These are phyloP conservation scores for Tiaroga cobitis DNA, from an alignment of 2,797 vertebrate species.

Conservation along the genomic window DNA sequence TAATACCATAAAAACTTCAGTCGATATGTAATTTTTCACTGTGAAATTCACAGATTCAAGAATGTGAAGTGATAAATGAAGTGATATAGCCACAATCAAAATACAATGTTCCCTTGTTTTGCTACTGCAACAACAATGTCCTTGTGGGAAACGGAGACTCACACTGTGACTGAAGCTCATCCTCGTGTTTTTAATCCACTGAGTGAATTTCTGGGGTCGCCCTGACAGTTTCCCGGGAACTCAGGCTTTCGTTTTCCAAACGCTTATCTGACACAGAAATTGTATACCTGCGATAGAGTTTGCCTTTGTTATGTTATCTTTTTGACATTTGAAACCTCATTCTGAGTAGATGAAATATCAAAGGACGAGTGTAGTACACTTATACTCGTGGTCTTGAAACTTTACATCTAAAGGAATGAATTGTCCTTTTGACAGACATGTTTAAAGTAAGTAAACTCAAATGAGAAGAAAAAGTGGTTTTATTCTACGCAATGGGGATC, in stretches of 20 bases:
- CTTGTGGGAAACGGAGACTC: background rate
- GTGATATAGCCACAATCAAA: background rate
- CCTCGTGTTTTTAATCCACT: conserved; percentile 19
- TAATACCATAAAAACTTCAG: background rate
- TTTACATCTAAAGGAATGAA: background rate
- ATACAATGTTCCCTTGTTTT: background rate
- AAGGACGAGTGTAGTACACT: background rate
- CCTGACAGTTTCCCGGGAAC: background rate
- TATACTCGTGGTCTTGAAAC: background rate
- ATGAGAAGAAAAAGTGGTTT: background rate
- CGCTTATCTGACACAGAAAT: background rate
- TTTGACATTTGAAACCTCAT: conserved; percentile 19
- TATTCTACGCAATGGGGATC: background rate
- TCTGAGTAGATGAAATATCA: background rate
- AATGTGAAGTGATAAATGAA: background rate
- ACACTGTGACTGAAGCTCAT: conserved; percentile 23
- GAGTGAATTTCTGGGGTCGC: conserved; percentile 10
- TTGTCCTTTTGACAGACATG: background rate
- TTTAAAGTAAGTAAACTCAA: background rate
- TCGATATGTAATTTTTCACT: background rate
- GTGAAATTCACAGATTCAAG: background rate
- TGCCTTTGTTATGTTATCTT: background rate
- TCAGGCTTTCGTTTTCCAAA: background rate
- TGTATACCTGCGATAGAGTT: background rate
- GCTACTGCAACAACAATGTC: background rate